These are phyloP conservation scores for Carabus problematicus DNA, from an alignment of 2,888 invertebrate species.

Conservation along the genomic window DNA sequence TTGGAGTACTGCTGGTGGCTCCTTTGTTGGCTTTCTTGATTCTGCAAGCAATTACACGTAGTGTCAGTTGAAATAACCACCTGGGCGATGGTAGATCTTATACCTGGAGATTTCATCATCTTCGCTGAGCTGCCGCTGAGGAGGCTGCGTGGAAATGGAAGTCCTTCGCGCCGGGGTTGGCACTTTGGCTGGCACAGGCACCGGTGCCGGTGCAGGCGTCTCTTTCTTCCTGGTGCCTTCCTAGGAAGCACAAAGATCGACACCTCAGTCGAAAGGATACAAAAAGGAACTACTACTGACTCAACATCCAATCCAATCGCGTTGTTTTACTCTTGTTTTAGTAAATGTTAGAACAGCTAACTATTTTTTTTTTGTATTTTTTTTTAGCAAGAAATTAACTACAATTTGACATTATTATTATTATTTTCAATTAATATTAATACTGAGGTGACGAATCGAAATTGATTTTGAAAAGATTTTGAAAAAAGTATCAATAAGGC, in stretches of 20 bases:
- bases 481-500: not conserved
- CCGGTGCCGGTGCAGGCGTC: conserved; percentile 64
- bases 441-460: conserved; percentile 37
- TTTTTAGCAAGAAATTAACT: too few relatives aligned
- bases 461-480: conserved; percentile 30
- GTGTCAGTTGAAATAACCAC: too few relatives aligned
- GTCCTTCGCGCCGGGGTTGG: conserved; percentile 59
- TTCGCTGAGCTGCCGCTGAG: conserved; percentile 82
- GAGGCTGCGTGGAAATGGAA: conserved; percentile 57
- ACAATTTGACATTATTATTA: too few relatives aligned
- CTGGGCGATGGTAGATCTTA: too few relatives aligned
- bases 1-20: conserved; percentile 65
- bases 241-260: conserved; percentile 43
- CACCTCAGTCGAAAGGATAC: conserved; percentile 32
- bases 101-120: conserved; percentile 82
- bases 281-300: too few relatives aligned
- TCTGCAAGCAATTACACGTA: conserved; percentile 50
- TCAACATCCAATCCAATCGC: not conserved
- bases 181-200: conserved; percentile 61
- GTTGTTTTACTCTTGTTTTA: too few relatives aligned
- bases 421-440: too few relatives aligned
- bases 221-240: conserved; percentile 77
- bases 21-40: conserved; percentile 87
- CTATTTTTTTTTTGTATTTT: too few relatives aligned
- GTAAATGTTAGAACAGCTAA: too few relatives aligned